Evolutionary conservation across 2,888 invertebrate species (phyloP), one percentile per base, ranked within the genome.

Genomic region (Leucoptera coffeella): DNA sequence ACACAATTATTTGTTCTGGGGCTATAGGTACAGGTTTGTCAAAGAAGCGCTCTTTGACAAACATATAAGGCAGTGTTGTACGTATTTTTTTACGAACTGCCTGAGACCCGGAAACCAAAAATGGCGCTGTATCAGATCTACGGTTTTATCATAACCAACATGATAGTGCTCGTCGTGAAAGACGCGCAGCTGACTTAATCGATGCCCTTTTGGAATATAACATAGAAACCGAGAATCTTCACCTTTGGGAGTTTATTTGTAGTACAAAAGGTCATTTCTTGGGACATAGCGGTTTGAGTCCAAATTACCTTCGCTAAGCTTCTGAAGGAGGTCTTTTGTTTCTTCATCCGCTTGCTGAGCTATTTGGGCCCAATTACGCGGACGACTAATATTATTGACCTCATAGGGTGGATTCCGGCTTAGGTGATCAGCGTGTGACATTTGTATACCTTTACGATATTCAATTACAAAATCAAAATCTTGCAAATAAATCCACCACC

Each of bases 261-360:
- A 26, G 14, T 29, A 29, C 13, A 29, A 14, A 3, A 26, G 17
- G 13, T 29, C 23, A 17, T 29, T 22, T n/a, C 19, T n/a, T 12
- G n/a, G n/a, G n/a, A 22, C 23, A 12, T 29, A 29, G 2, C 26
- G 20, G 12, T 9, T 13, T 6, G 29, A n/a, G 15, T 29, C 29
- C 3, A 29, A 14, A 7, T 22, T 2, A 4, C 29, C 29, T 7
- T 29, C 22, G 4, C 15, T 15, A n/a, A 29, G 14, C 23, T 19
- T 29, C 11, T 29, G 23, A 10, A 29, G 10, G 3, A 25, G 26
- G 22, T 13, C 17, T 15, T 20, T 17, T 2, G 26, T 29, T 14
- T 29, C 29, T 10, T n/a, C n/a, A n/a, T 29, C 29, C 8, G 26
- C 29, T 12, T 26, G 11, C 19, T 29, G 29, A 10, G 29, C 29